Evolutionary conservation across 2,797 vertebrate genomes (phyloP).

Genomic region (Takifugu ocellatus): DNA sequence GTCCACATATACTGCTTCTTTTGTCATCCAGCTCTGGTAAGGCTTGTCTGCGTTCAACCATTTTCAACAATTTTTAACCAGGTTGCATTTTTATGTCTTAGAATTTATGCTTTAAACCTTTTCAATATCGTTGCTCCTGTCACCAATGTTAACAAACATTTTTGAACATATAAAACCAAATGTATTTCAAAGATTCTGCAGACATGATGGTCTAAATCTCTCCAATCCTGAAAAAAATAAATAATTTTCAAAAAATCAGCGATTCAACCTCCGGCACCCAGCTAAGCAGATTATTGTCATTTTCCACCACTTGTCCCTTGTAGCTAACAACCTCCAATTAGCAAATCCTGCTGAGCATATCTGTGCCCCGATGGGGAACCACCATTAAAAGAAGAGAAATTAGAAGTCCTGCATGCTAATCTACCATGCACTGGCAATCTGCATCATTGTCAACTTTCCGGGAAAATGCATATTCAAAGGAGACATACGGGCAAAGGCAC

Average conservation of each 20-base stretch:
- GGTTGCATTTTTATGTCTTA: background rate
- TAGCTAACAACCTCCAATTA: conserved; percentile 85
- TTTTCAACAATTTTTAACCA: conserved; percentile 7
- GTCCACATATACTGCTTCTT: conserved; percentile 25
- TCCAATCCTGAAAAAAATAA: conserved; percentile 63
- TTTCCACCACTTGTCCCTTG: conserved; percentile 83
- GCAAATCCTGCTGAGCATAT: conserved; percentile 80
- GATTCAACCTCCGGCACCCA: conserved; percentile 74
- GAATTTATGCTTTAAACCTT: conserved; percentile 1
- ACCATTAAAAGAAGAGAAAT: conserved; percentile 82
- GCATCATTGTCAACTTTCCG: conserved; percentile 69
- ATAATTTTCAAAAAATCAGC: conserved; percentile 66
- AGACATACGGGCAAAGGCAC: conserved; percentile 33
- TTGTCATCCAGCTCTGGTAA: conserved; percentile 11
- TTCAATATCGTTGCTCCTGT: background rate
- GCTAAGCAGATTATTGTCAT: conserved; percentile 83
- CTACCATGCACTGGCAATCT: conserved; percentile 73
- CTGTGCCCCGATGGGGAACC: conserved; percentile 76
- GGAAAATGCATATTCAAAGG: conserved; percentile 68
- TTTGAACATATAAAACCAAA: background rate
- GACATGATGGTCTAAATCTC: conserved; percentile 62
- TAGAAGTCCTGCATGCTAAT: conserved; percentile 78
- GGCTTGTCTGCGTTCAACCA: background rate
- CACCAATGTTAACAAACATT: background rate
- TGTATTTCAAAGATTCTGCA: conserved; percentile 15